Base-by-base conservation (phyloP, 2,797 vertebrate genomes). In the Liparis tanakae region DNA sequence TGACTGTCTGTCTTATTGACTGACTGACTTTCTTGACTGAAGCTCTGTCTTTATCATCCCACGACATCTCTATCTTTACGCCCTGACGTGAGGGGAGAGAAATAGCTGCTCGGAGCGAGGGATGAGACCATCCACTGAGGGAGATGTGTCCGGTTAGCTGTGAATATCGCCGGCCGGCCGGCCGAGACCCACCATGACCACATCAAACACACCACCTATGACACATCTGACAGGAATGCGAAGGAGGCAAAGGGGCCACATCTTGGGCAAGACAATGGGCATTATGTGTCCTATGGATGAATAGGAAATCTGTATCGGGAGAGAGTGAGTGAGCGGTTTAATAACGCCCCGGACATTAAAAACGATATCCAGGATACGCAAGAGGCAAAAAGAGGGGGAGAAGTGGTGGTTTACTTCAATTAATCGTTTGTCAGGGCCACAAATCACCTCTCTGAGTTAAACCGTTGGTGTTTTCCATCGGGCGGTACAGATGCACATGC, bases 41-140 rank as follows among this genome's bases (percentile, higher is more conserved):
- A 64, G 59, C 46, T 65, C 20, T 34, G 6, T 77, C 71, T 76
- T 68, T 84, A 51, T 25, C 74, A 74, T 80, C 81, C 73, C 63
- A 58, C 55, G 53, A 75, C 82, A 67, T 80, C 71, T 78, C 74
- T 68, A 8, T 67, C 65, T 72, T 67, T 64, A 59, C 44, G 1
- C 77, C 59, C 72, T n/a, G 78, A 84, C 78, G 61, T 44, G 77
- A 73, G 69, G 7, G n/a, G 74, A 85, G 87, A 92, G 87, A 89
- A 81, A 75, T 57, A 85, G 82, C 85, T 61, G 66, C 73, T 79
- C 10, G 10, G 73, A 81, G 50, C 9, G 14, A 85, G 56, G 48
- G 85, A 89, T 92, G 86, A 90, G 92, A 84, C 85, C 87, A 86
- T 80, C 68, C 76, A 44, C 78, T 78, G 76, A 75, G 50, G 86